phyloP scores from a whole-genome alignment of 2,888 invertebrate species.

The Drosophila nr. perissopoda region DNA sequence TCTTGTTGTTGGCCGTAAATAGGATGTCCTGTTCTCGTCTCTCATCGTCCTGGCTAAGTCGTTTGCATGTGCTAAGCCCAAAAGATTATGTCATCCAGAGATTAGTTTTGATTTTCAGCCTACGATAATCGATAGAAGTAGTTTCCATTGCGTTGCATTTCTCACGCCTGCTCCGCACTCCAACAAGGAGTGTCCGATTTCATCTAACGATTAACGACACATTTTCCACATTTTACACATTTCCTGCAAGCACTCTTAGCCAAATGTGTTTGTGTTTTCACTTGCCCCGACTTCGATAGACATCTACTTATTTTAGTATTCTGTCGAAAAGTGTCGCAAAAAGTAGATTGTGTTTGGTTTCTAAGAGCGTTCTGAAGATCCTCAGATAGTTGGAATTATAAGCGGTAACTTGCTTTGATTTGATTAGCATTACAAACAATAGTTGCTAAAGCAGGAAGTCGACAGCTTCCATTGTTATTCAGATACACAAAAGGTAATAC shows the following conservation, averaged over 20 bases:
- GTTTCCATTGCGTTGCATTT: conserved; percentile 69
- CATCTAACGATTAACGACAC: conserved; percentile 53
- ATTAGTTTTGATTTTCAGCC: conserved; percentile 60
- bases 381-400: conserved; percentile 51
- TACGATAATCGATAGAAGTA: conserved; percentile 44
- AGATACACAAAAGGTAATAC: conserved; percentile 3
- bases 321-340: conserved; percentile 55
- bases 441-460: conserved; percentile 25
- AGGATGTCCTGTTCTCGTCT: conserved; percentile 74
- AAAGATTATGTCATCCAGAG: conserved; percentile 75
- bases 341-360: conserved; percentile 13
- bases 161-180: conserved; percentile 65
- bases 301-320: conserved; percentile 57
- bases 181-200: conserved; percentile 65
- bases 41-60: conserved; percentile 53
- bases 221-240: conserved; percentile 71
- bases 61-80: conserved; percentile 69
- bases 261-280: conserved; percentile 71
- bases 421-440: conserved; percentile 46
- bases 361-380: conserved; percentile 21
- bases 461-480: conserved; percentile 30
- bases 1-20: conserved; percentile 58
- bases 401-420: conserved; percentile 75
- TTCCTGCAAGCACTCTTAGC: conserved; percentile 53
- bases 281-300: conserved; percentile 46